Percentiles rank a stretch among this genome's conserved stretches.
Evolutionary conservation across 1,140 invertebrate genomes (phyloP).

Genomic region (Microplitis demolitor): DNA sequence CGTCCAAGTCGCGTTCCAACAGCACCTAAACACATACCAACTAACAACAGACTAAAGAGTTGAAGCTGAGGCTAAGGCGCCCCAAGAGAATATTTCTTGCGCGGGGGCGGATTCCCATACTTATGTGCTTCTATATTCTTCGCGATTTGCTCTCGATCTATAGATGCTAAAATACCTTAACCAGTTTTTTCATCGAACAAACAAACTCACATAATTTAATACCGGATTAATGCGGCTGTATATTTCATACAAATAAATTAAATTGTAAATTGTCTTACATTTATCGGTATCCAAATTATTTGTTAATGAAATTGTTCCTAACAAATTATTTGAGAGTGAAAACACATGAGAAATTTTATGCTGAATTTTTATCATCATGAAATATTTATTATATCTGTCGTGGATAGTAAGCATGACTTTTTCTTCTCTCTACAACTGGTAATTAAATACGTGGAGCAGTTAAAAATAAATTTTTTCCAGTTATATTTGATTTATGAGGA

Average conservation of each 20-base stretch:
- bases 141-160: not conserved
- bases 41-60: not conserved
- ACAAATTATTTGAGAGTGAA: no score
- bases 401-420: not conserved
- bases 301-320: no score
- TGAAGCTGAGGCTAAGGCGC: not conserved
- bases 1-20: slow-evolving; percentile 40
- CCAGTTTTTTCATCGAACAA: not conserved
- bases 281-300: no score
- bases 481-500: no score
- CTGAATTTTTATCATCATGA: no score
- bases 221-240: not conserved
- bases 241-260: no score
- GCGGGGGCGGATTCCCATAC: slow-evolving; percentile 2
- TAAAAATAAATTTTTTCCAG: no score
- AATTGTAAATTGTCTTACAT: no score
- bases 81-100: slow-evolving; percentile 26
- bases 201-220: not conserved
- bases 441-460: not conserved
- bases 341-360: no score
- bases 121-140: not conserved
- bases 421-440: slow-evolving; percentile 26
- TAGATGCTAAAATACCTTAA: not conserved
- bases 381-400: no score
- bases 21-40: slow-evolving; percentile 45